Percentiles rank a stretch among this genome's conserved stretches.
Conservation (phyloP, 2,797 vertebrate species). For the Centropyge bicolor region DNA sequence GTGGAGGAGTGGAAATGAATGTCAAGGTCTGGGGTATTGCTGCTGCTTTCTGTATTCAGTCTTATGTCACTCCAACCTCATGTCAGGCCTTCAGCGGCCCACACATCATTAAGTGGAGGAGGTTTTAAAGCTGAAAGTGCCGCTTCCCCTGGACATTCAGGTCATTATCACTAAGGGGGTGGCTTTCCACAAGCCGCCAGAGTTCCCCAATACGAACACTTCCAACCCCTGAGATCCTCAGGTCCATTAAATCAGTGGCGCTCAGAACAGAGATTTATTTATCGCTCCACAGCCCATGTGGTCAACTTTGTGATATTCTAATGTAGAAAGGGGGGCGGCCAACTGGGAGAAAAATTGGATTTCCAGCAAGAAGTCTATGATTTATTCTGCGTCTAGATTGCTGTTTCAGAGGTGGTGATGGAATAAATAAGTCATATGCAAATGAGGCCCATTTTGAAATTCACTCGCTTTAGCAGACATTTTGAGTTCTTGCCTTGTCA, state of each 20-base stretch:
- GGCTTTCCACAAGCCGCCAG: conserved; percentile 20
- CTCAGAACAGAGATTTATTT: conserved; percentile 50
- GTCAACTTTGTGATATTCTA: conserved; percentile 69
- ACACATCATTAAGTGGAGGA: conserved; percentile 56
- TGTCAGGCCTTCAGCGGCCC: conserved; percentile 52
- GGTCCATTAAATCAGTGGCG: conserved; percentile 53
- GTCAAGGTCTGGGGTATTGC: conserved; percentile 25
- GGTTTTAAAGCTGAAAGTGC: conserved; percentile 41
- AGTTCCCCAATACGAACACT: conserved; percentile 16
- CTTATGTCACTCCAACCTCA: conserved; percentile 39
- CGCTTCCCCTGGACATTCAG: conserved; percentile 47
- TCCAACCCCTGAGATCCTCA: conserved; percentile 38
- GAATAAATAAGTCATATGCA: conserved; percentile 54
- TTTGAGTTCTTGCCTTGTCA: conserved; percentile 11
- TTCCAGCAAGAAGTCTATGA: conserved; percentile 56
- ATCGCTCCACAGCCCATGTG: conserved; percentile 43
- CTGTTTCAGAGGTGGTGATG: conserved; percentile 46
- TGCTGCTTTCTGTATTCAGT: conserved; percentile 29
- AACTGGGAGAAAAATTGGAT: conserved; percentile 63
- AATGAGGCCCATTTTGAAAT: conserved; percentile 49
- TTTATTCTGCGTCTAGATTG: conserved; percentile 39
- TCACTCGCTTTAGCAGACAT: conserved; percentile 4
- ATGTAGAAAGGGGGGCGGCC: conserved; percentile 53
- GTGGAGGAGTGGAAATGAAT: conserved; percentile 57
- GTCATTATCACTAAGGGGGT: conserved; percentile 48